Evolutionary conservation across 2,113 vertebrate genomes (phyloP), one percentile per base, ranked within the genome.

Genomic region (Eptesicus fuscus): DNA sequence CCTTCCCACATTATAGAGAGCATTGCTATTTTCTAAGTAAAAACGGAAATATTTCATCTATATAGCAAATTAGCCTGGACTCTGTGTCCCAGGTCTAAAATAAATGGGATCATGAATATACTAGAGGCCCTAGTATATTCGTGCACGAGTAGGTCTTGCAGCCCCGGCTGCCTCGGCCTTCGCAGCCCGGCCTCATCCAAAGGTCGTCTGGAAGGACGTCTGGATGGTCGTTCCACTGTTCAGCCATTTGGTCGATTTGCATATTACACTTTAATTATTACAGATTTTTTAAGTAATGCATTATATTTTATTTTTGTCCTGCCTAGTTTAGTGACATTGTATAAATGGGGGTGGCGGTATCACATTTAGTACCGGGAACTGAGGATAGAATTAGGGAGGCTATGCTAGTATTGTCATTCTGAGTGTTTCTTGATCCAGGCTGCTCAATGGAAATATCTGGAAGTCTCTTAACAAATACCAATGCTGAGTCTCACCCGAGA

Each of bases 11-110:
- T 91, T 86, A 84, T 9, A 61, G 65, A 67, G 11, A 88, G 20
- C 77, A 65, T n/a, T 92, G 93, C 61, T 95, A 44, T 86, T 95
- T 95, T 92, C 82, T 69, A 83, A 82, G 78, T 56, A 47, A 37
- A 88, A 76, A 30, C 10, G 18, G 35, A 77, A 85, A 37, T 79
- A 89, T 86, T 91, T 78, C 42, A 89, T 71, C 59, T 90, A 42
- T 63, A 30, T 56, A 53, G 65, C 51, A 95, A 83, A 95, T 90
- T 53, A 90, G 78, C 28, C 65, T 84, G 83, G 40, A 83, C 59
- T 86, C 78, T 83, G 32, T 91, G 83, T 59, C 87, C 56, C 42
- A 49, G 49, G n/a, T 61, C 30, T 71, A 83, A 91, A 83, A 89
- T 49, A 76, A 95, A 90, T 30, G 63, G 7, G 49, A 89, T 77